Base-by-base conservation (phyloP, 1,140 invertebrate species). In the Zaprionus lachaisei region DNA sequence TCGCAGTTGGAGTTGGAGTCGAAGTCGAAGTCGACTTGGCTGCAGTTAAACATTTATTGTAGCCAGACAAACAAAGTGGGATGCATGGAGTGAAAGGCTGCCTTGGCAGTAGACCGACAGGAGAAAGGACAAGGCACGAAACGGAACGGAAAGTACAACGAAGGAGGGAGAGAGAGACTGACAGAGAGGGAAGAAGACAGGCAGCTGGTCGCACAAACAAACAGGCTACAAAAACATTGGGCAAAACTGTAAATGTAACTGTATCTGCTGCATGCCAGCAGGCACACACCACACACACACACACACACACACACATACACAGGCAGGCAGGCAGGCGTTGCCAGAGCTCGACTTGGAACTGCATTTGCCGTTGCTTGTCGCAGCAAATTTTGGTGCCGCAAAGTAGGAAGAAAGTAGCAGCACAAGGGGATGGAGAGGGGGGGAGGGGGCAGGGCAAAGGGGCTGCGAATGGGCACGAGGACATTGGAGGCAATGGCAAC, bases 31-130 rank as follows among this genome's bases (percentile, higher is more conserved):
- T 28, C 44, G 37, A 56, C 54, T 49, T 54, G 57, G 47, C 57
- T 77, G 64, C 62, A 81, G 73, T 89, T 89, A 89, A 89, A 89
- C 85, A 89, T 89, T 89, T 81, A 83, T 81, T 81, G 81, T 89
- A 78, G 61, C 70, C 84, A 87, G 69, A 72, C 84, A 87, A 89
- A 89, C 72, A 83, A 20, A 51, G 20, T 22, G 47, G 47, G 47
- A 51, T 22, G 41, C 41, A 14, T 24, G 49, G 3, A 24, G 4
- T 4, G 24, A 55, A 37, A 31, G 24, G 24, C 28, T 11, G 22
- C 17, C 20, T 20, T 20, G 56, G 24, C 67, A 49, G 26, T 41
- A 80, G 74, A 28, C 54, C 74, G 74, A 22, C 66, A 61, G 55
- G 49, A 66, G 51, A 71, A 85, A 76, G 47, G 47, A 49, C 20